A percentile compares a stretch with the other conserved stretches of the same genome.
Conservation (phyloP, 2,113 vertebrate genomes). For the Bubo blakistoni region DNA sequence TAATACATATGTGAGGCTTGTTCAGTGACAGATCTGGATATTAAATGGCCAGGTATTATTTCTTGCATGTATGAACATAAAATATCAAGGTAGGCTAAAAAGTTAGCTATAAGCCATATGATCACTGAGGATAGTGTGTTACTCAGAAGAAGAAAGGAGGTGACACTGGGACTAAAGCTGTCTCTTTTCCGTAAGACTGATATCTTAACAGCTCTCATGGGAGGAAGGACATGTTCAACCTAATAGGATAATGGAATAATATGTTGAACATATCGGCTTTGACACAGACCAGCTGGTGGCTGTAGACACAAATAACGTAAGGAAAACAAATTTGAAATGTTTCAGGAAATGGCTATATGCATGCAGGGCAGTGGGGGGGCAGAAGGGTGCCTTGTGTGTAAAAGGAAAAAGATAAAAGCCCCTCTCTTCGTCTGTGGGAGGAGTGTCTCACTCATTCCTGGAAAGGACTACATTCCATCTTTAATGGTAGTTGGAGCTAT, state of each 20-base stretch:
- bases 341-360: constrained; percentile 62
- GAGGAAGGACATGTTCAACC: constrained; percentile 73
- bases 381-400: background rate
- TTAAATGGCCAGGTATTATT: background rate
- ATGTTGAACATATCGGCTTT: constrained; percentile 61
- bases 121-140: background rate
- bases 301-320: constrained; percentile 68
- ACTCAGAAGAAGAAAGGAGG: background rate
- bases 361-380: background rate
- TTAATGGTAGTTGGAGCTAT: background rate
- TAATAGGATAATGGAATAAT: constrained; percentile 78
- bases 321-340: constrained; percentile 55
- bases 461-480: constrained; percentile 34
- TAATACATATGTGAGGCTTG: background rate
- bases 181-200: constrained; percentile 9
- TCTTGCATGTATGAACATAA: background rate
- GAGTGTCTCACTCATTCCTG: constrained; percentile 7
- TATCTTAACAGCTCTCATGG: constrained; percentile 67
- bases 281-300: constrained; percentile 73
- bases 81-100: background rate
- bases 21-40: background rate
- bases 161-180: constrained; percentile 22
- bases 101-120: background rate
- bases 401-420: constrained; percentile 5
- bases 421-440: background rate